Conservation (phyloP, 2,797 vertebrate genomes). For the Helarctos malayanus region DNA sequence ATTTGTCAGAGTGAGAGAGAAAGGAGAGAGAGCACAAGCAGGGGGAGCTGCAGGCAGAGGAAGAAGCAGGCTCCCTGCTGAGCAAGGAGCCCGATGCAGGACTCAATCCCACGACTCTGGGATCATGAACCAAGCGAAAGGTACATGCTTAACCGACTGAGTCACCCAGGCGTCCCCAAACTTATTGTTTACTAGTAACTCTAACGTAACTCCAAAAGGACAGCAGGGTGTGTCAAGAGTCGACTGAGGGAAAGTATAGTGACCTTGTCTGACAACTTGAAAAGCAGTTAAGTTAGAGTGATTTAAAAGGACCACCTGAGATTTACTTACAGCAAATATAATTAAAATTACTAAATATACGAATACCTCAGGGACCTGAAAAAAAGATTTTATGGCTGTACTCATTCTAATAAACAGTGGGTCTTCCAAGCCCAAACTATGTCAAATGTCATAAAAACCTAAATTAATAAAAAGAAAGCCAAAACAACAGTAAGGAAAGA, state of each 20-base stretch:
- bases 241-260: conserved; percentile 25
- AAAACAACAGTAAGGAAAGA: not conserved
- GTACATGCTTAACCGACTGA: no score
- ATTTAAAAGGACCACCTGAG: not conserved
- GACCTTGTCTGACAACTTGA: not conserved
- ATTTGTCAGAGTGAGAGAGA: no score
- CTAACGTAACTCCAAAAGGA: not conserved
- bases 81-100: no score
- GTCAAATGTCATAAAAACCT: conserved; percentile 3
- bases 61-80: no score
- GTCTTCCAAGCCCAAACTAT: not conserved
- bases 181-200: not conserved
- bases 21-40: no score
- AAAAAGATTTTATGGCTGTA: not conserved
- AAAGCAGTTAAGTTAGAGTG: conserved; percentile 21
- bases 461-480: conserved; percentile 47
- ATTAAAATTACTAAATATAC: conserved; percentile 38
- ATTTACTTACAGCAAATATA: not conserved
- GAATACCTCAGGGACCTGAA: not conserved
- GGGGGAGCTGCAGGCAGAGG: no score
- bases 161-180: not conserved
- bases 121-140: no score
- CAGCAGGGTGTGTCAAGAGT: not conserved
- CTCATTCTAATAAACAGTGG: not conserved
- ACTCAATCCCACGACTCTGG: no score